phyloP scores from a whole-genome alignment of 2,113 vertebrate species.

The Sapajus apella region DNA sequence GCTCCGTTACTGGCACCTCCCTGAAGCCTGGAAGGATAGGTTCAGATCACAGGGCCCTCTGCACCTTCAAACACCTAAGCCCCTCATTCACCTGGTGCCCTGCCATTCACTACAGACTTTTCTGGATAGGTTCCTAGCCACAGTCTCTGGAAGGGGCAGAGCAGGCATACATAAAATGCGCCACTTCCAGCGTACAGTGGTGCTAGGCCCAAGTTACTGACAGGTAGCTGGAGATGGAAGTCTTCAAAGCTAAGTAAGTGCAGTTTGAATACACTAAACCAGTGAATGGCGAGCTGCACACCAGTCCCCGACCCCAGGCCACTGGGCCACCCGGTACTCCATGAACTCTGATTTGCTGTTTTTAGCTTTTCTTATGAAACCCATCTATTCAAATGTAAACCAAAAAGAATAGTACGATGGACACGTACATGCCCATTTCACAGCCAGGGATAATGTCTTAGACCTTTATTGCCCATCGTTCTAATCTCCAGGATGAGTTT shows the following conservation, averaged over 20 bases:
- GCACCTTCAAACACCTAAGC: neutral
- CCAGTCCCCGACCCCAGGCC: neutral
- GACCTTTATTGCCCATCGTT: neutral
- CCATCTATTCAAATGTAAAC: neutral
- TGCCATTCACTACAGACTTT: neutral
- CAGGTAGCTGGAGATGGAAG: neutral
- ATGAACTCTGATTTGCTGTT: neutral
- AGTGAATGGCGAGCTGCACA: neutral
- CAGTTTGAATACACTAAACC: neutral
- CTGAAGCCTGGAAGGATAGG: neutral
- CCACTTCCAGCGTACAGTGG: fast-evolving
- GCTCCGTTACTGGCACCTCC: neutral
- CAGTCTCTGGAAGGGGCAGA: neutral
- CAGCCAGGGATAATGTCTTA: neutral
- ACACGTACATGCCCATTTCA: neutral
- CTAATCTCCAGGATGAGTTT: neutral
- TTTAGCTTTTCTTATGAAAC: neutral
- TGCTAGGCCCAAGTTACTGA: neutral
- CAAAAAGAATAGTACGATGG: neutral
- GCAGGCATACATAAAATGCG: neutral
- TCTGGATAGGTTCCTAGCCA: neutral
- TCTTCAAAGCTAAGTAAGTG: neutral
- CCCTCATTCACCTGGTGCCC: too few species aligned
- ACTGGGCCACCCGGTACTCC: neutral
- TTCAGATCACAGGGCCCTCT: neutral